Evolutionary conservation across 2,888 invertebrate species (phyloP).

Genomic region (Biston stratarius): DNA sequence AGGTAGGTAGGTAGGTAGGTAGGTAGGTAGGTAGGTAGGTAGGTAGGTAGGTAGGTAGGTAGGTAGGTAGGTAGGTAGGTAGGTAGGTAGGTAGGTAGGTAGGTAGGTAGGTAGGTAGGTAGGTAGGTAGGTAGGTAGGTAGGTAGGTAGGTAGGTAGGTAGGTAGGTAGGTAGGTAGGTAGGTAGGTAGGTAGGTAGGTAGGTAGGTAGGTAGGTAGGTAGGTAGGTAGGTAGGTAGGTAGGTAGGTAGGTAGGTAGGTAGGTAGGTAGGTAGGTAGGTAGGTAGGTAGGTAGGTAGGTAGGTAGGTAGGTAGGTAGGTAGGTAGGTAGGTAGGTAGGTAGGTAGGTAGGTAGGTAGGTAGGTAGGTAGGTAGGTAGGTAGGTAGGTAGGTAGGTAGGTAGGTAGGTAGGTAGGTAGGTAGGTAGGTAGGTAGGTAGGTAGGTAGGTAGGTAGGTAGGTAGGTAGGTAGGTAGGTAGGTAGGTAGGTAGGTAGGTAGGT

Average conservation of each 20-base stretch:
- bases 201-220: slow-evolving; percentile 5
- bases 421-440: too few species aligned
- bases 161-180: slow-evolving; percentile 5
- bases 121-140: slow-evolving; percentile 5
- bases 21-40: slow-evolving; percentile 5
- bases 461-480: too few species aligned
- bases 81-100: slow-evolving; percentile 5
- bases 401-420: too few species aligned
- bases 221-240: slow-evolving; percentile 5
- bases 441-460: too few species aligned
- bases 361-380: too few species aligned
- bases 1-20: slow-evolving; percentile 12
- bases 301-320: slow-evolving; percentile 5
- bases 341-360: too few species aligned
- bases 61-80: slow-evolving; percentile 5
- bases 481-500: too few species aligned
- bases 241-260: slow-evolving; percentile 5
- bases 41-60: slow-evolving; percentile 5
- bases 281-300: slow-evolving; percentile 5
- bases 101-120: slow-evolving; percentile 5
- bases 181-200: slow-evolving; percentile 5
- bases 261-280: slow-evolving; percentile 5
- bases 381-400: too few species aligned
- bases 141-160: slow-evolving; percentile 5
- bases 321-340: slow-evolving; percentile 5